Evolutionary conservation across 2,113 vertebrate species (phyloP).

Genomic region (Pica pica): DNA sequence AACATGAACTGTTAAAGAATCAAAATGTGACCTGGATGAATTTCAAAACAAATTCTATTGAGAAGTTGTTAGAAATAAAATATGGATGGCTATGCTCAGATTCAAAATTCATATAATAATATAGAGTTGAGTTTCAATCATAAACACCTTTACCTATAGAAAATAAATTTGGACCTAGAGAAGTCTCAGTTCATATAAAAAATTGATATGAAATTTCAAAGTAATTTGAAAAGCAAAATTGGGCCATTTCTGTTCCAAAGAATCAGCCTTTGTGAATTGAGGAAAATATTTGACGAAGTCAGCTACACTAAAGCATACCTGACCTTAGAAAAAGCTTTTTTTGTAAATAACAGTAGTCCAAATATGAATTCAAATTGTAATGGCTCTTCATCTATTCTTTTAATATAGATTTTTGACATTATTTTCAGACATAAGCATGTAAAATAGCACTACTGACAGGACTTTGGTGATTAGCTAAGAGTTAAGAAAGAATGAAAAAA

Average conservation of each 20-base stretch:
- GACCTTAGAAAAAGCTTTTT: neutral
- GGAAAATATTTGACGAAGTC: neutral
- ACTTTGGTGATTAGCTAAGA: neutral
- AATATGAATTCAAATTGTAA: neutral
- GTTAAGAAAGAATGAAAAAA: neutral
- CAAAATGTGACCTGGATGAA: neutral
- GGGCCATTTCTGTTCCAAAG: neutral
- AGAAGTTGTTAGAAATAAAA: neutral
- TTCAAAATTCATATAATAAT: neutral
- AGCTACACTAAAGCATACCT: neutral
- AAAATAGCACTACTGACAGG: neutral
- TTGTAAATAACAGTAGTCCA: rapidly evolving
- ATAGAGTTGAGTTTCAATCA: neutral
- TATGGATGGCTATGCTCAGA: neutral
- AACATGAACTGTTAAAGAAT: neutral
- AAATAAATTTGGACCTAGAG: neutral
- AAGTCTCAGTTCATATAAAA: neutral
- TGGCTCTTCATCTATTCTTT: neutral
- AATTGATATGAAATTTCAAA: neutral
- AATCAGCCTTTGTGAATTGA: neutral
- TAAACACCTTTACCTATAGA: neutral
- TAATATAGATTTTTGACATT: neutral
- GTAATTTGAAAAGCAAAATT: neutral
- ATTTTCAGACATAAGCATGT: neutral
- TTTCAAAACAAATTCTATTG: neutral